Base-by-base conservation (phyloP, 1,140 invertebrate species). In the Bombus polaris region DNA sequence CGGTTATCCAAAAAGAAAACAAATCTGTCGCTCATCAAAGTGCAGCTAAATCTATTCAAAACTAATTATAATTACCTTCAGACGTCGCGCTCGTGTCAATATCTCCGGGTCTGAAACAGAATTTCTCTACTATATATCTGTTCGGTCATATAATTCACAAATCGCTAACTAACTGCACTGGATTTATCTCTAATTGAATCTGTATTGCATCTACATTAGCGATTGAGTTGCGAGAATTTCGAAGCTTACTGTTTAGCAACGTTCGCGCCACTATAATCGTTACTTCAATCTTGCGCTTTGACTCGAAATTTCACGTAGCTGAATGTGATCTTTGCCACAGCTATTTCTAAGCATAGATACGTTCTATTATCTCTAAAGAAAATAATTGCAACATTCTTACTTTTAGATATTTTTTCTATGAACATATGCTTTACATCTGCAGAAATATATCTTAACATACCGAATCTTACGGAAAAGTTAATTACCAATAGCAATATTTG, bases 341-440 rank as follows among this genome's bases (percentile, higher is more conserved):
- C 1, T 53, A 8, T 22, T 53, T 53, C 47, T 6, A 53, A 53
- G 47, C 47, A 22, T 8, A 22, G 47, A 53, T 22, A 53, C 47
- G 18, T 22, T 53, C 5, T 53, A 53, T 8, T 53, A 53, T 53
- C 47, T 22, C 18, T 22, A 53, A 53, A 8, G 6, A 53, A 53
- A 22, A 1, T 53, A 53, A 53, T 53, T 22, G 18, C 18, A 53
- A 53, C 18, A 8, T 22, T 53, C 47, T 22, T 53, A 53, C 47
- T 53, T 53, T 53, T 2, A 2, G 5, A 53, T 53, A 22, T 53
- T 22, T 22, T 22, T 8, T 53, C 18, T 53, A 53, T 0, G 0
- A 53, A 2, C 5, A 8, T 22, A 0, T 22, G 18, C 0, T 22
- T 53, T 4, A 8, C 15, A 53, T 53, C 1, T 6, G 18, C 0